A percentile compares a stretch with the other conserved stretches of the same genome.
phyloP scores from a whole-genome alignment of 1,140 invertebrate species.

The Aphidius gifuensis region DNA sequence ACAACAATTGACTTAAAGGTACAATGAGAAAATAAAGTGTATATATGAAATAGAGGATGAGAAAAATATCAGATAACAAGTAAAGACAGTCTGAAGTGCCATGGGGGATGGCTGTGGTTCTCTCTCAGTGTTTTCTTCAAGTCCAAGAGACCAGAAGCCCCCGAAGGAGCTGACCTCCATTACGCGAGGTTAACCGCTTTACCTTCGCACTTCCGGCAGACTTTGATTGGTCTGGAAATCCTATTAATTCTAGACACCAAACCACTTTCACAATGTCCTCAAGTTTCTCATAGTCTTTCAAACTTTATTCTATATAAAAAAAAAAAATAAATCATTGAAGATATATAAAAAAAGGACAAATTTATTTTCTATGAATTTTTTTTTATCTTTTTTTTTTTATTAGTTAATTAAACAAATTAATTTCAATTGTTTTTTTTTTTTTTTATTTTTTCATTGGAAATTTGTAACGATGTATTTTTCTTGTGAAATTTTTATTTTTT shows the following conservation, averaged over 20 bases:
- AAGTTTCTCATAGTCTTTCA: neutral
- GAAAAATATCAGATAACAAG: no score
- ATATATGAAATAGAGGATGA: slow-evolving; percentile 9
- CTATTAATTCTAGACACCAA: slow-evolving; percentile 43
- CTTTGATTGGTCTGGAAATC: slow-evolving; percentile 51
- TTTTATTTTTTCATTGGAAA: no score
- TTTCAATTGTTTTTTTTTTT: no score
- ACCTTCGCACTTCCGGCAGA: slow-evolving; percentile 45
- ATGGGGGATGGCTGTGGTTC: slow-evolving; percentile 17
- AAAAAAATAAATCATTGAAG: no score
- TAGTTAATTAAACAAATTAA: no score
- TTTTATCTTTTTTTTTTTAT: no score
- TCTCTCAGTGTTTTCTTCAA: slow-evolving; percentile 33
- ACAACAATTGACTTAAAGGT: slow-evolving; percentile 27
- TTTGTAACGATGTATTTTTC: no score
- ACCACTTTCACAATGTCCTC: slow-evolving; percentile 7
- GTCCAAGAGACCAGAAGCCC: slow-evolving; percentile 34
- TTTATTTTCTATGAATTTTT: no score
- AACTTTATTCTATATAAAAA: no score
- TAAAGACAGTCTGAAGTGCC: slow-evolving; percentile 13
- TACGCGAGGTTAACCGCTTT: slow-evolving; percentile 51
- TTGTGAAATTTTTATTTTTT: no score
- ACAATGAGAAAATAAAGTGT: slow-evolving; percentile 18
- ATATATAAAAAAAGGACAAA: no score
- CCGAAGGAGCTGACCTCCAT: slow-evolving; percentile 49